Evolutionary conservation across 2,888 invertebrate species (phyloP), one percentile per base, ranked within the genome.

Genomic region (Andrena minutula): DNA sequence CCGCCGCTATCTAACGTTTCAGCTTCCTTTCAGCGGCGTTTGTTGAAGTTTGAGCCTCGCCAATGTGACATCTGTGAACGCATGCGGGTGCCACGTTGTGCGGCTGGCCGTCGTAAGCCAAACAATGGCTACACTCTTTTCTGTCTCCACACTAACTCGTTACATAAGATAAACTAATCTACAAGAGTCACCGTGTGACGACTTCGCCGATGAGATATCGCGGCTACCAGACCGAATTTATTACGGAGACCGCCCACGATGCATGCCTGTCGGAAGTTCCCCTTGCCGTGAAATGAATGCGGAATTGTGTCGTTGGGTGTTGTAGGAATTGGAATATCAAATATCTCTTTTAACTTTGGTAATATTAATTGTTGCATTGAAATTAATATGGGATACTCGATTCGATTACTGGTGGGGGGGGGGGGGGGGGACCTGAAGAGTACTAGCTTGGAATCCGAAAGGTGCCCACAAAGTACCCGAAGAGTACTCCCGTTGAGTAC

Each of bases 131-230:
- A 77, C 71, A 51, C 82, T 88, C 88, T 80, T 87, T 87, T 72
- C 79, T 23, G 74, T 73, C 63, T 74, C n/a, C 35, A n/a, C 63
- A 41, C 58, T 73, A 60, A 75, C 72, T 72, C 64, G 71, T 87
- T 87, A 82, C 83, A 71, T 85, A 87, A 87, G 82, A 85, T 88
- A 87, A 89, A 88, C 82, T 85, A 88, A 87, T 88, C 76, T 80
- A 86, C 63, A 32, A 58, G 66, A 79, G 75, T 60, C 51, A 58
- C 82, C 64, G 63, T 60, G 35, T 64, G 66, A 80, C 66, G 63
- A 56, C 47, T 28, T 35, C 56, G 68, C 41, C 49, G 72, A 75
- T 56, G 72, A 75, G 72, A 76, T 75, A 81, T 75, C 74, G 63
- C 41, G 56, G 35, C 64, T 68, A 65, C 6, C 68, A 53, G 68